Conservation (phyloP, 2,797 vertebrate species). For the Urocyon cinereoargenteus region DNA sequence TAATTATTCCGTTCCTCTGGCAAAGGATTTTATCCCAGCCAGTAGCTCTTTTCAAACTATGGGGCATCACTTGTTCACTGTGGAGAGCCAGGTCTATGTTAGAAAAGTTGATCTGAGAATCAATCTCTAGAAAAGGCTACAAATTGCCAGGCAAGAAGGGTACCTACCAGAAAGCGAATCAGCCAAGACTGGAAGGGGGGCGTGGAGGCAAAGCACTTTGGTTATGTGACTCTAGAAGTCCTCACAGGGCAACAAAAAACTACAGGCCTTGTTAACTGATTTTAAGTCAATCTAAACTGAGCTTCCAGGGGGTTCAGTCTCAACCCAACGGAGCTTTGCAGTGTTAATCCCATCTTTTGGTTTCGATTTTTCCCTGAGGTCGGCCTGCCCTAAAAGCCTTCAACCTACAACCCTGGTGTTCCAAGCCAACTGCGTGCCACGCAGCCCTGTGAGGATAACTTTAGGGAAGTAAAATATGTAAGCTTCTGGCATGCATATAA, state of each 20-base stretch:
- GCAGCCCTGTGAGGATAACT: background rate
- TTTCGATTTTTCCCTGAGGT: constrained; percentile 64
- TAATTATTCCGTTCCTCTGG: constrained; percentile 65
- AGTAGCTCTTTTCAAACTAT: constrained; percentile 61
- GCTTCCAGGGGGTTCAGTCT: constrained; percentile 45
- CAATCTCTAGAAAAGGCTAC: constrained; percentile 25
- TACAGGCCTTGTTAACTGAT: constrained; percentile 41
- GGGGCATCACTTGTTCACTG: background rate
- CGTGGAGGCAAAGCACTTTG: background rate
- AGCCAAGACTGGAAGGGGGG: background rate
- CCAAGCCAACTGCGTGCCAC: background rate
- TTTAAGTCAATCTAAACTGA: constrained; percentile 61
- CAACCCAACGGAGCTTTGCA: constrained; percentile 56
- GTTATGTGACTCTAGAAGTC: background rate
- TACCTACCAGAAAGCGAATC: background rate
- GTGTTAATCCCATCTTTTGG: constrained; percentile 58
- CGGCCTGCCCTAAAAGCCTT: constrained; percentile 56
- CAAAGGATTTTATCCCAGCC: constrained; percentile 65
- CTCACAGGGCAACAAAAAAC: background rate
- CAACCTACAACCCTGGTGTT: background rate
- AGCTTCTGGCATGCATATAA: constrained; percentile 38
- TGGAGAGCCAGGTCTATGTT: background rate
- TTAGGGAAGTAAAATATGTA: background rate
- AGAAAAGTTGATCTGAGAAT: constrained; percentile 31
- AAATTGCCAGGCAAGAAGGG: background rate